These are phyloP conservation scores for Diaphora mendica DNA, from an alignment of 2,888 invertebrate species.

Conservation along the genomic window DNA sequence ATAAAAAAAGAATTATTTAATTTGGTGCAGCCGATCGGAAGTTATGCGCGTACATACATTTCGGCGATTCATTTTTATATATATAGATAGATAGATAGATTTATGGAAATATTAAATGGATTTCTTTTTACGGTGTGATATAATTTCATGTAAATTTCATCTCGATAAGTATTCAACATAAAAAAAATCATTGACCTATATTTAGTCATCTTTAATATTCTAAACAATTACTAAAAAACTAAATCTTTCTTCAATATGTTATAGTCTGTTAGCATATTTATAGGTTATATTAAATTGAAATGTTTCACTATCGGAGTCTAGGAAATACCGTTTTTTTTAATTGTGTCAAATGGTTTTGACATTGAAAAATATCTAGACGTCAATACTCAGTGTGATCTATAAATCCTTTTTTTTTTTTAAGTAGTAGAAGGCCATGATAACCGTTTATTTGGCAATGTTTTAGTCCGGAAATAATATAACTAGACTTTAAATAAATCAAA, in stretches of 20 bases:
- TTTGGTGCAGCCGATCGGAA: no score
- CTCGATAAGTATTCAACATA: neutral
- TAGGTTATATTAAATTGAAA: neutral
- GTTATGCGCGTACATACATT: no score
- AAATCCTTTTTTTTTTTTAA: neutral
- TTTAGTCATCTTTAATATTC: neutral
- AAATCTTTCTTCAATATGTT: neutral
- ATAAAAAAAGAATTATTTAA: no score
- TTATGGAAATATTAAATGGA: no score
- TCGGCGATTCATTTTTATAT: no score
- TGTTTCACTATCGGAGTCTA: neutral
- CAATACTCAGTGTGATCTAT: neutral
- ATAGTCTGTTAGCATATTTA: neutral
- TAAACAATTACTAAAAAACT: neutral
- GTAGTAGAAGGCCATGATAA: neutral
- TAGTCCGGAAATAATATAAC: neutral
- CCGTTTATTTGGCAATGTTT: conserved; percentile 3
- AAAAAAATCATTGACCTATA: neutral
- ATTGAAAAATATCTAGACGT: neutral
- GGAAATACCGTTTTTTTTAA: neutral
- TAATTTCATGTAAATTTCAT: neutral
- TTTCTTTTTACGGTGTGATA: neutral
- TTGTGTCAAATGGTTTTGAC: neutral
- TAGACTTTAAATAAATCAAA: neutral
- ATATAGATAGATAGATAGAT: no score